phyloP scores from a whole-genome alignment of 2,888 invertebrate genomes.

The Panzeria rudis region DNA sequence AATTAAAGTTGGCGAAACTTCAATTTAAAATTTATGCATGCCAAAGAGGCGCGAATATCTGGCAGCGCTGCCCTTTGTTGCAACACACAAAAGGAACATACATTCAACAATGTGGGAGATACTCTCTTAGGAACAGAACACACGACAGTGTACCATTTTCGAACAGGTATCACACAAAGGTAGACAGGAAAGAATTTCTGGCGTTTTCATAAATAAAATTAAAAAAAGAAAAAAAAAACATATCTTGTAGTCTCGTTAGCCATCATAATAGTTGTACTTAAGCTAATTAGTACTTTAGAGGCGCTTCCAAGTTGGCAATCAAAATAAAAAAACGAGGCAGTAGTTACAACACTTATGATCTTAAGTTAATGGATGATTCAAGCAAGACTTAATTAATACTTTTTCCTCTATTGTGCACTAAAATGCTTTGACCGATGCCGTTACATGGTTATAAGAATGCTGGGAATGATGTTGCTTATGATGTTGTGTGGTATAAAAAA shows the following conservation, averaged over 20 bases:
- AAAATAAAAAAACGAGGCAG: constrained; percentile 30
- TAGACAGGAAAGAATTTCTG: constrained; percentile 49
- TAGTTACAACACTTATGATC: constrained; percentile 37
- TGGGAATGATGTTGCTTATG: constrained; percentile 23
- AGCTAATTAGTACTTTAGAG: constrained; percentile 64
- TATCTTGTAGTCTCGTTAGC: constrained; percentile 60
- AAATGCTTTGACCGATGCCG: not conserved
- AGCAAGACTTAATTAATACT: constrained; percentile 21
- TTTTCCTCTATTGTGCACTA: not conserved
- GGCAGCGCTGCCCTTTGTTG: not conserved
- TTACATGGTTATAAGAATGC: constrained; percentile 32
- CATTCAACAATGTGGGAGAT: constrained; percentile 25
- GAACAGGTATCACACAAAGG: constrained; percentile 64
- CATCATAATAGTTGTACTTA: constrained; percentile 46
- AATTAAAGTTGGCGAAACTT: no score
- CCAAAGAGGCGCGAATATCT: not conserved
- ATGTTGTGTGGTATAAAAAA: constrained; percentile 50
- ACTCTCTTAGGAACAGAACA: constrained; percentile 32
- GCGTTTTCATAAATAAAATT: not conserved
- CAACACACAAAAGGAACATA: not conserved
- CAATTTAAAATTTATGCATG: no score
- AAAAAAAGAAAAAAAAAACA: not conserved
- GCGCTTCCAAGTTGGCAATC: constrained; percentile 54
- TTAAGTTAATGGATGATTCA: constrained; percentile 21
- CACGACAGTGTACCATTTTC: not conserved